Conservation (phyloP, 2,888 invertebrate species). For the Spodoptera exigua region DNA sequence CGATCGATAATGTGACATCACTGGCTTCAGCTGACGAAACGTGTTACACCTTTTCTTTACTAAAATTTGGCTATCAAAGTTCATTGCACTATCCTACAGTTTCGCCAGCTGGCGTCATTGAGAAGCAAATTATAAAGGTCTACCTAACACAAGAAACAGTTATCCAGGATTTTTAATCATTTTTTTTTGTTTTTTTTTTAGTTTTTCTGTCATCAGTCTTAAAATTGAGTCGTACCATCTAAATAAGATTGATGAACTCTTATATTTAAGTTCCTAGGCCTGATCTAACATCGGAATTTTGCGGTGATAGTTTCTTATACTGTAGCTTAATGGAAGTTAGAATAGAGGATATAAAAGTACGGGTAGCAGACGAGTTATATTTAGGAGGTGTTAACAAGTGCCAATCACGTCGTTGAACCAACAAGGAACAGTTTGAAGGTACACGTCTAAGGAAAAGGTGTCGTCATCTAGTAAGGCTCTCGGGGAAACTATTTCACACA, state of each 20-base stretch:
- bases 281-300: slow-evolving; percentile 75
- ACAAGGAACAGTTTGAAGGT: slow-evolving; percentile 66
- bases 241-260: slow-evolving; percentile 87
- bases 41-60: slow-evolving; percentile 58
- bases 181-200: slow-evolving; percentile 70
- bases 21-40: slow-evolving; percentile 66
- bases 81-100: slow-evolving; percentile 66
- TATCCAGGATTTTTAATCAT: slow-evolving; percentile 68
- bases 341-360: slow-evolving; percentile 69
- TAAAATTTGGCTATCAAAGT: slow-evolving; percentile 80
- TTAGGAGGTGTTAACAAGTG: slow-evolving; percentile 60
- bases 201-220: slow-evolving; percentile 88
- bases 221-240: slow-evolving; percentile 89
- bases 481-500: slow-evolving; percentile 87
- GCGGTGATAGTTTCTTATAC: slow-evolving; percentile 48
- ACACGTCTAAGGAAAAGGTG: slow-evolving; percentile 87
- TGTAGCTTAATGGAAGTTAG: slow-evolving; percentile 70
- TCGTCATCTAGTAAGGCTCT: slow-evolving; percentile 86
- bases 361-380: slow-evolving; percentile 72
- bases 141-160: slow-evolving; percentile 74
- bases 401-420: slow-evolving; percentile 59
- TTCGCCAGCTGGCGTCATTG: slow-evolving; percentile 63
- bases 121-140: slow-evolving; percentile 69
- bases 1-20: slow-evolving; percentile 66
- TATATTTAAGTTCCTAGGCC: slow-evolving; percentile 85